Conservation (phyloP, 2,797 vertebrate species). For the Benthosema pterotum region DNA sequence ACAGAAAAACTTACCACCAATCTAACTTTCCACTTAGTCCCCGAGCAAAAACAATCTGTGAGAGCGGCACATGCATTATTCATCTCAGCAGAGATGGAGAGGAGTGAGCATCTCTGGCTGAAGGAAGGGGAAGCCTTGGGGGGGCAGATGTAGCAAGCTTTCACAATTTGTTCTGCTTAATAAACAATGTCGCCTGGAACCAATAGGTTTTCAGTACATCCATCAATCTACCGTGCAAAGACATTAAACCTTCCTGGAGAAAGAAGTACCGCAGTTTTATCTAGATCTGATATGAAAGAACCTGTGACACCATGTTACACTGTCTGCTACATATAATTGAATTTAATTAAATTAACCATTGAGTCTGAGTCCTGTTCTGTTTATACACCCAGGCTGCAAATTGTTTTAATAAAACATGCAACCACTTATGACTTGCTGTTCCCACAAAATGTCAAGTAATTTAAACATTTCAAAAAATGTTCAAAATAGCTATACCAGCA, state of each 20-base stretch:
- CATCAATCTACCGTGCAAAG: slow-evolving; percentile 47
- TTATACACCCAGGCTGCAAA: too few species aligned
- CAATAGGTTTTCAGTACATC: slow-evolving; percentile 48
- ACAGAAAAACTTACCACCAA: slow-evolving; percentile 55
- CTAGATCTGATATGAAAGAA: too few species aligned
- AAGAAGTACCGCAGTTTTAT: slow-evolving; percentile 1
- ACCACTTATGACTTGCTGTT: too few species aligned
- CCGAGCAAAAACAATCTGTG: slow-evolving; percentile 67
- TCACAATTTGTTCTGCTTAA: slow-evolving; percentile 71
- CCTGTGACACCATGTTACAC: too few species aligned
- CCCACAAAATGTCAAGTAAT: too few species aligned
- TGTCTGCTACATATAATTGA: too few species aligned
- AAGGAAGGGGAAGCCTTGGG: slow-evolving; percentile 42
- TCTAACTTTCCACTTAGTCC: slow-evolving; percentile 70
- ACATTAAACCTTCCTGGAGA: slow-evolving; percentile 22
- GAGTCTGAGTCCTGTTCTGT: too few species aligned
- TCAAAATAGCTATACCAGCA: too few species aligned
- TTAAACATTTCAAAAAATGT: too few species aligned
- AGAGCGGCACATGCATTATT: slow-evolving; percentile 68
- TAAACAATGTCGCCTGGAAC: slow-evolving; percentile 60
- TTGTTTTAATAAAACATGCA: too few species aligned
- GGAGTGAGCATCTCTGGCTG: slow-evolving; percentile 44
- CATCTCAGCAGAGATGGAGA: slow-evolving; percentile 52
- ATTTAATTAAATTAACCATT: too few species aligned
- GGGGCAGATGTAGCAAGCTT: slow-evolving; percentile 61